Conservation (phyloP, 2,797 vertebrate genomes). For the Aratinga solstitialis region DNA sequence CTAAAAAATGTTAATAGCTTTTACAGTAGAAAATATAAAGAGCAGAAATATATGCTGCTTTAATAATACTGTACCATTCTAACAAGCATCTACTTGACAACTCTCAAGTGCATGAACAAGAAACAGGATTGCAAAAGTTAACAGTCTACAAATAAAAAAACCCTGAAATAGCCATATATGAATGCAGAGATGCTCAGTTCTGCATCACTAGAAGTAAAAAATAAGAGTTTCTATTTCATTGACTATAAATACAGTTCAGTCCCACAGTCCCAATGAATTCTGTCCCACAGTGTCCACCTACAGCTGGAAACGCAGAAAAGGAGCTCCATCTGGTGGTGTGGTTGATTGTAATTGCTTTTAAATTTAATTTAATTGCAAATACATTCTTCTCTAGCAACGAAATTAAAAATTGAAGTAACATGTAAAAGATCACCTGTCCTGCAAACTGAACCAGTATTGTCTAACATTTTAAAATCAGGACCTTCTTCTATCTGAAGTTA, state of each 20-base stretch:
- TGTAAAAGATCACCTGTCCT: not conserved
- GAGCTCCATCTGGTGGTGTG: constrained; percentile 57
- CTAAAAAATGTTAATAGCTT: not conserved
- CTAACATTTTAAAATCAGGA: not conserved
- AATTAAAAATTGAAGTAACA: not conserved
- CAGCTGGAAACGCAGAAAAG: constrained; percentile 26
- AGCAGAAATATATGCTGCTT: not conserved
- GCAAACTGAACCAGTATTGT: not conserved
- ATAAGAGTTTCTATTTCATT: not conserved
- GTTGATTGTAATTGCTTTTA: not conserved
- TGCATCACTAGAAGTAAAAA: not conserved
- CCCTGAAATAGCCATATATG: not conserved
- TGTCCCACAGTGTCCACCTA: not conserved
- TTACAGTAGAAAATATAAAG: not conserved
- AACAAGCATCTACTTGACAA: not conserved
- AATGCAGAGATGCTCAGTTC: not conserved
- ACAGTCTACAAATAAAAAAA: not conserved
- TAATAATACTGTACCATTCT: not conserved
- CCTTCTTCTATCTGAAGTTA: not conserved
- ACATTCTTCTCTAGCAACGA: not conserved
- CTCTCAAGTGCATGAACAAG: not conserved
- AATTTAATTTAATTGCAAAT: not conserved
- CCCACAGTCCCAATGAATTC: not conserved
- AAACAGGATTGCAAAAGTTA: not conserved
- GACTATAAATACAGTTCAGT: not conserved